Evolutionary conservation across 2,797 vertebrate species (phyloP), one percentile per base, ranked within the genome.

Genomic region (Crenuchus spilurus): DNA sequence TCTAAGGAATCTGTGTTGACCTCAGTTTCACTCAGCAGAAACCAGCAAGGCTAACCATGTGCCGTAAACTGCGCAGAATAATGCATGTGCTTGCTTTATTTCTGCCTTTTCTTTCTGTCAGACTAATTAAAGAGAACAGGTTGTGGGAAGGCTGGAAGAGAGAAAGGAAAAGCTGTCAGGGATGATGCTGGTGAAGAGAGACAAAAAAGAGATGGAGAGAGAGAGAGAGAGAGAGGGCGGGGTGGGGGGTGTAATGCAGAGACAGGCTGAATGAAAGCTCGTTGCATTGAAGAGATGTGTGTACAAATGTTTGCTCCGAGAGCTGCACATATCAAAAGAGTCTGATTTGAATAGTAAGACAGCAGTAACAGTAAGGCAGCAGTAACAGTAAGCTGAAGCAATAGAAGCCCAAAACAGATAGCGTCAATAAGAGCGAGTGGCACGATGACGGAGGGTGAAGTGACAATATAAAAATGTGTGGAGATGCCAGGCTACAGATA

Each of bases 81-180:
- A 77, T 76, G 75, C 74, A 80, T 74, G 73, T 41, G 39, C 80
- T 76, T 61, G 75, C 70, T 68, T 77, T 89, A 84, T 87, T 87
- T 83, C 48, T 78, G 72, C 78, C 72, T 71, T n/a, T 80, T 74
- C 81, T 81, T 76, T 84, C 84, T 87, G 87, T 88, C 79, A 86
- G 86, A 77, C 85, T 90, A 90, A 91, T 91, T 92, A 91, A 91
- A 91, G 87, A 77, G 78, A 84, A 82, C 83, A 90, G 89, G 85
- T 89, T 79, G 76, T 71, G 57, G 78, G 70, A 78, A 86, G 71
- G 52, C 75, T 77, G 66, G 81, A 79, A 78, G 79, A 82, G 75
- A 73, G 79, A 82, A 77, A 79, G 83, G 81, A 87, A 88, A 83
- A 70, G 52, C 80, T 87, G 85, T 89, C 86, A 84, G 78, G 72